Evolutionary conservation across 1,140 invertebrate genomes (phyloP).

Genomic region (Zaprionus africanus): DNA sequence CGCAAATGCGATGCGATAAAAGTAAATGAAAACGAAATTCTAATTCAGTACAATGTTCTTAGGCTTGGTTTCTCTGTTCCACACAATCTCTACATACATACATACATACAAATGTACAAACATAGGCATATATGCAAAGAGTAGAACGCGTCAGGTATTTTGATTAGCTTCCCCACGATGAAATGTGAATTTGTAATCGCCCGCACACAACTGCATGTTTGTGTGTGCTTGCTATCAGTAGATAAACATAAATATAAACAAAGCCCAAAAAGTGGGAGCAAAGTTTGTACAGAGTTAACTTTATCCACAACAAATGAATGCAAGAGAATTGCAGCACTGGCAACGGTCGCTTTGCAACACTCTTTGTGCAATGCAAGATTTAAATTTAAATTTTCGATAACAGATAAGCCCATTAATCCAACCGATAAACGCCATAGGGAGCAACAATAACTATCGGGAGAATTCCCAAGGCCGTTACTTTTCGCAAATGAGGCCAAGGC

Average conservation of each 20-base stretch:
- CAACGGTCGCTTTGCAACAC: neutral
- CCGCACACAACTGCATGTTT: slow-evolving; percentile 8
- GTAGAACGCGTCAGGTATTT: slow-evolving; percentile 36
- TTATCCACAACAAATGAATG: neutral
- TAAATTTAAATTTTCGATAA: slow-evolving; percentile 19
- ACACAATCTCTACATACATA: neutral
- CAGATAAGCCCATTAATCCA: neutral
- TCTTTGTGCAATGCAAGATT: neutral
- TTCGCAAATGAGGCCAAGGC: slow-evolving; percentile 9
- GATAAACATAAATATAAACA: slow-evolving; percentile 50
- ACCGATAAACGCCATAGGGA: neutral
- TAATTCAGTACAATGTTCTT: slow-evolving; percentile 55
- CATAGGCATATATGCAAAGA: neutral
- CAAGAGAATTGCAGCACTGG: neutral
- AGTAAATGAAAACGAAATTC: slow-evolving; percentile 68
- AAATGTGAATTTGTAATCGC: slow-evolving; percentile 61
- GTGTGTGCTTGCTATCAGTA: slow-evolving; percentile 53
- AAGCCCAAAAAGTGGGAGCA: slow-evolving; percentile 7
- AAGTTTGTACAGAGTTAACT: slow-evolving; percentile 8
- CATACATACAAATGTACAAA: neutral
- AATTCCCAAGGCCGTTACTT: neutral
- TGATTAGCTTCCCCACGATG: slow-evolving; percentile 58
- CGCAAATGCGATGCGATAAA: slow-evolving; percentile 57
- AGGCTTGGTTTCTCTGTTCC: slow-evolving; percentile 20
- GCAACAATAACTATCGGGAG: neutral